These are phyloP conservation scores for Pavo muticus DNA, from an alignment of 2,113 vertebrate genomes.

Conservation along the genomic window DNA sequence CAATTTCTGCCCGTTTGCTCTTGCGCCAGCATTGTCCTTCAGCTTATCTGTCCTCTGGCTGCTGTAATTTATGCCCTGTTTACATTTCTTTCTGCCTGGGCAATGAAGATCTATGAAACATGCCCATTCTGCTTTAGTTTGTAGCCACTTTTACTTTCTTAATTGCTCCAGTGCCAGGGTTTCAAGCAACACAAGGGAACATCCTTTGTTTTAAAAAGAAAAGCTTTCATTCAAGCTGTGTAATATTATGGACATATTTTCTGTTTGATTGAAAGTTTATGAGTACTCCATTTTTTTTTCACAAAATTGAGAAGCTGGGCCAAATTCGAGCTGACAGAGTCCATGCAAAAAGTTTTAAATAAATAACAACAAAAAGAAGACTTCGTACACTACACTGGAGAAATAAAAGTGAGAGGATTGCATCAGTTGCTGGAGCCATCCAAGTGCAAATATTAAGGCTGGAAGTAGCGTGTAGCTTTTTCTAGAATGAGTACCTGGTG, in stretches of 20 bases:
- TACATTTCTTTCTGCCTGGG: constrained; percentile 42
- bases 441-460: background rate
- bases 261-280: background rate
- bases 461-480: background rate
- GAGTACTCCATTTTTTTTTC: background rate
- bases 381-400: background rate
- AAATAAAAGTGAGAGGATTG: background rate
- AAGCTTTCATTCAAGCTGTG: background rate
- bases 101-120: constrained; percentile 68
- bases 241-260: background rate
- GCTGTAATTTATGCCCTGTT: constrained; percentile 60
- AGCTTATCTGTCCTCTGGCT: constrained; percentile 57
- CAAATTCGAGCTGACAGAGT: background rate
- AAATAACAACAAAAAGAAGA: background rate
- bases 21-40: constrained; percentile 66
- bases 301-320: background rate
- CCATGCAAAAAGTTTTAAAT: background rate
- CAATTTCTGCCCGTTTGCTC: background rate
- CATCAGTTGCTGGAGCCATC: background rate
- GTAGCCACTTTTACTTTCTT: constrained; percentile 54
- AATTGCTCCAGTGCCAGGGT: constrained; percentile 1
- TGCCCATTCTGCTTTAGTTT: constrained; percentile 47
- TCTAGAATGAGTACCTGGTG: background rate
- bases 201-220: constrained; percentile 42
- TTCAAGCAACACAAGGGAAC: constrained; percentile 13